phyloP scores from a whole-genome alignment of 2,888 invertebrate species.

The Pristionchus japonicus region DNA sequence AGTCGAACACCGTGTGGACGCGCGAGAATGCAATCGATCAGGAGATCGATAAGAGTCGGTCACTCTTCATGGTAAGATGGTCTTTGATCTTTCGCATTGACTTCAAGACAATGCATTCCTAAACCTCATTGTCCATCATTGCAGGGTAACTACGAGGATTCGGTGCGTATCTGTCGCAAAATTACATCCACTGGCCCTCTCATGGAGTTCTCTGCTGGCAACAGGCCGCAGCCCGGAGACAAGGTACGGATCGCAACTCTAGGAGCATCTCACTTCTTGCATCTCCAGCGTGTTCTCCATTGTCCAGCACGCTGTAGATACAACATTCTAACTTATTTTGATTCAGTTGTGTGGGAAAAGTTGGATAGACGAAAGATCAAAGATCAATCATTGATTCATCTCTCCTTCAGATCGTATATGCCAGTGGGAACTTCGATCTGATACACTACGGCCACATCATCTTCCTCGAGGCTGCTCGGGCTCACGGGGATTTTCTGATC shows the following conservation, averaged over 20 bases:
- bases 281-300: too few relatives aligned
- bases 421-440: constrained; percentile 96
- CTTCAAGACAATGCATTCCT: neutral
- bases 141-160: constrained; percentile 88
- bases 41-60: constrained; percentile 66
- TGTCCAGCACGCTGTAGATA: too few relatives aligned
- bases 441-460: constrained; percentile 98
- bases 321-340: neutral
- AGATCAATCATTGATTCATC: too few relatives aligned
- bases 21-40: constrained; percentile 62
- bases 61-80: constrained; percentile 65
- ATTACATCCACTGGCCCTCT: constrained; percentile 95
- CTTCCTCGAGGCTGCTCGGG: constrained; percentile 90
- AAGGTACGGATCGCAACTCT: too few relatives aligned
- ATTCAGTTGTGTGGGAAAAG: too few relatives aligned
- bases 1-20: too few relatives aligned
- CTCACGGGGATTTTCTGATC: constrained; percentile 93
- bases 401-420: constrained; percentile 85
- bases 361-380: too few relatives aligned
- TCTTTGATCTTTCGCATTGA: neutral
- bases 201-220: constrained; percentile 80
- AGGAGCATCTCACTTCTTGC: too few relatives aligned
- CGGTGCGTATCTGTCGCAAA: constrained; percentile 94
- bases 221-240: constrained; percentile 67
- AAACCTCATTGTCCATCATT: constrained; percentile 27